A percentile compares a stretch with the other conserved stretches of the same genome.
phyloP scores from a whole-genome alignment of 1,140 invertebrate species.

The Hestina assimilis region DNA sequence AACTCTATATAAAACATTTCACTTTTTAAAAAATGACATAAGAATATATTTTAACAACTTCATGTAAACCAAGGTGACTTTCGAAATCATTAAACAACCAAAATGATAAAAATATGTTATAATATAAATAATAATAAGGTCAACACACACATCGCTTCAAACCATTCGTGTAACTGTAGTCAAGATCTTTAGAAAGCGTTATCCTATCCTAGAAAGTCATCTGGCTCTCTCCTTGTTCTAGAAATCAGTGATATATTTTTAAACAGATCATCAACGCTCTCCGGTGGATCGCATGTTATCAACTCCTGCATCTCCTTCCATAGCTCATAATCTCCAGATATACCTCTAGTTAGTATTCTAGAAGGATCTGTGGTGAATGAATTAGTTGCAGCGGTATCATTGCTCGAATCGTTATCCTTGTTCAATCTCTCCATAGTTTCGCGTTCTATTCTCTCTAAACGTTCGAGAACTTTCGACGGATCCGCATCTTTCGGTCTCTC shows the following conservation, averaged over 20 bases:
- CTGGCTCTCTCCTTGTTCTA: neutral
- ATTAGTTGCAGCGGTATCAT: neutral
- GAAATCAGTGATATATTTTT: slow-evolving; percentile 15
- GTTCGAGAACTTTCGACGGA: slow-evolving; percentile 47
- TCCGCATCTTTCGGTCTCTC: slow-evolving; percentile 45
- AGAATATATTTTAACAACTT: no score
- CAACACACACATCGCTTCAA: neutral
- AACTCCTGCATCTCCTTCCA: slow-evolving; percentile 36
- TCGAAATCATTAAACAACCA: no score
- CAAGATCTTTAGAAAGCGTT: neutral
- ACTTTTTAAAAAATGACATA: no score
- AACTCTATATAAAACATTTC: no score
- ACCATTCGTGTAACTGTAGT: no score
- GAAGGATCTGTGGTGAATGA: slow-evolving; percentile 20
- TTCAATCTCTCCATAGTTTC: slow-evolving; percentile 54
- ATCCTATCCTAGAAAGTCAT: slow-evolving; percentile 7
- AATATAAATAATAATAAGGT: no score
- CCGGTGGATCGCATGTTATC: slow-evolving; percentile 7
- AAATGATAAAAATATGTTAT: no score
- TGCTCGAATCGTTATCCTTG: slow-evolving; percentile 1
- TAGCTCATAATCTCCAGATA: slow-evolving; percentile 27
- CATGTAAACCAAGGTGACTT: no score
- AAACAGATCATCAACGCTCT: slow-evolving; percentile 26
- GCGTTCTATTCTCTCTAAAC: slow-evolving; percentile 61
- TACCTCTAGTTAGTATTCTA: slow-evolving; percentile 24